Evolutionary conservation across 2,888 invertebrate species (phyloP), one percentile per base, ranked within the genome.

Genomic region (Chromoteleia sp.): DNA sequence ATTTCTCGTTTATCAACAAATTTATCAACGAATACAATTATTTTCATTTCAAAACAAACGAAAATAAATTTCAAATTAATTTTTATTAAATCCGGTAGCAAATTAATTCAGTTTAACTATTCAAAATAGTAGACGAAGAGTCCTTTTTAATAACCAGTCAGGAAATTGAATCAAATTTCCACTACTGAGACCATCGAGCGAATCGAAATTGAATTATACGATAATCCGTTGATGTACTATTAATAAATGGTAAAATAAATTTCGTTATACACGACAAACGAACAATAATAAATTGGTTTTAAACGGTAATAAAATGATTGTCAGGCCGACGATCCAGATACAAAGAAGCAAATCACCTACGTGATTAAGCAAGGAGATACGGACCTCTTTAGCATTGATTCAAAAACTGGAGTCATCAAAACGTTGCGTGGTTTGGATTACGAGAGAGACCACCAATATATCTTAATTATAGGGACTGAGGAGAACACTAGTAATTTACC

Each of bases 251-350:
- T n/a, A n/a, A n/a, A n/a, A n/a, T n/a, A n/a, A n/a, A n/a, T n/a
- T n/a, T 41, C 5, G 6, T n/a, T 41, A 5, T n/a, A n/a, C 2
- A 7, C 25, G 14, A 39, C 8, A 43, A 59, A 61, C 8, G 3
- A 48, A 50, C 10, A 4, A 15, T 10, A 59, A 33, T 50, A n/a
- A n/a, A n/a, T n/a, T n/a, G n/a, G n/a, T n/a, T n/a, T n/a, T n/a
- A n/a, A n/a, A n/a, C n/a, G n/a, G n/a, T 65, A 65, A 48, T 67
- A 14, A 30, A 36, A 56, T 63, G 48, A 63, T 78, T 92, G 91
- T 6, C 89, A 96, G 95, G 97, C 97, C 0, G 94, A 94, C 84
- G 97, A 97, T 92, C 96, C 97, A 0, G 97, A 97, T 85, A 96
- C 96, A 0, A 91, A 93, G 43, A 95, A 95, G 84, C 95, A 96